Conservation (phyloP, 1,140 invertebrate species). For the Solenopsis invicta region DNA sequence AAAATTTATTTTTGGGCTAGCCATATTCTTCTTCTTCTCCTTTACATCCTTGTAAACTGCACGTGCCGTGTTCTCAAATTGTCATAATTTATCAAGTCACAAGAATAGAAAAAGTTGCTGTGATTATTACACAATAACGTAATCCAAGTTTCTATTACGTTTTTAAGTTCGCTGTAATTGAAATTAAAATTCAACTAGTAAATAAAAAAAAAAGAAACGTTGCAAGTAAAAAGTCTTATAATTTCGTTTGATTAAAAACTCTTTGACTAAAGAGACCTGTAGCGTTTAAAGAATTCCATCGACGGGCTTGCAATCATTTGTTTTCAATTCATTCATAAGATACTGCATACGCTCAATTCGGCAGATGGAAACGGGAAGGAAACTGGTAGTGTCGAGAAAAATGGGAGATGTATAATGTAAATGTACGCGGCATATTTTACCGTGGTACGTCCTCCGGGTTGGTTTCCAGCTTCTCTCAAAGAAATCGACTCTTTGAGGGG, state of each 20-base stretch:
- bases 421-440: slow-evolving; percentile 64
- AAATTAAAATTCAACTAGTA: not conserved
- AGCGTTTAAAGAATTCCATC: not conserved
- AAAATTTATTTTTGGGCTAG: no score
- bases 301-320: not conserved
- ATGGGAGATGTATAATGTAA: slow-evolving; percentile 61
- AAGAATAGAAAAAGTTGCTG: not conserved
- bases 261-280: not conserved
- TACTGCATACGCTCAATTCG: not conserved
- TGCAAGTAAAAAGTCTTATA: not conserved
- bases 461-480: slow-evolving; percentile 41
- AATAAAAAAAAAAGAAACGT: not conserved
- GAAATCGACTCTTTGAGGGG: slow-evolving; percentile 25
- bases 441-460: slow-evolving; percentile 29
- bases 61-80: not conserved
- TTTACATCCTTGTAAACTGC: not conserved
- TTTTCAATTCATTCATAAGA: slow-evolving; percentile 36
- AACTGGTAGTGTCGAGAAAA: slow-evolving; percentile 8
- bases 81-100: not conserved
- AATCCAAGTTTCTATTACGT: not conserved
- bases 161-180: not conserved
- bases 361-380: not conserved
- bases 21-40: no score
- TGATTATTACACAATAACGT: not conserved
- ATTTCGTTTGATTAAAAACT: not conserved